Base-by-base conservation (phyloP, 2,113 vertebrate genomes). In the Alaudala cheleensis region DNA sequence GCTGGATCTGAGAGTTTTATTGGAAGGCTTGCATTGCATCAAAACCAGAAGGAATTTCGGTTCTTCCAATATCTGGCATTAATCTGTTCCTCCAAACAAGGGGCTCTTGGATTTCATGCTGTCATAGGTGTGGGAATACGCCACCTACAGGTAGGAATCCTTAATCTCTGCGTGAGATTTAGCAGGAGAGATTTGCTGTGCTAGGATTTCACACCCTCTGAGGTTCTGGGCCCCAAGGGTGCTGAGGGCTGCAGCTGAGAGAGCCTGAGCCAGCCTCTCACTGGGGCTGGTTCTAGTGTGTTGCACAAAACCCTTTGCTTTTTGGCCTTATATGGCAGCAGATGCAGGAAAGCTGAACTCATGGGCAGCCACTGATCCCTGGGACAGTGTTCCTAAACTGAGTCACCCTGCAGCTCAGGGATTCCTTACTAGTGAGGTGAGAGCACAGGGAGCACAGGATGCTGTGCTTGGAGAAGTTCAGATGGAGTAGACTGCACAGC, bases 251-350 rank as follows among this genome's bases (percentile, higher is more conserved):
- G 18, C 13, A 4, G 13, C 56, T 73, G 42, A 26, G 39, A 24
- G 12, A 37, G 29, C 42, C 7, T 54, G 29, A 57, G 23, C 39
- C 58, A 44, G 1, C 4, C 6, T 57, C 50, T 34, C 28, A 1
- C 22, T 62, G 37, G 7, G 16, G 26, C 42, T 62, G 10, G 29
- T 83, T 40, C 50, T 86, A 31, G 9, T 58, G 25, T 10, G 20
- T 29, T 78, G 65, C 60, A 78, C 37, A 33, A 79, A 78, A 49
- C 51, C 4, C 44, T 90, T 78, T 57, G 53, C 40, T 84, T 89
- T 89, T 89, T 95, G 50, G 14, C 73, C 93, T 87, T 91, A n/a
- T 62, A 60, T 50, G 54, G 94, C 64, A 77, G 57, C 61, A 91
- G 61, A 89, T 86, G 40, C 49, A 45, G 61, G 67, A 69, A 60